These are phyloP conservation scores for Copidosoma floridanum DNA, from an alignment of 1,140 invertebrate genomes.

Conservation along the genomic window DNA sequence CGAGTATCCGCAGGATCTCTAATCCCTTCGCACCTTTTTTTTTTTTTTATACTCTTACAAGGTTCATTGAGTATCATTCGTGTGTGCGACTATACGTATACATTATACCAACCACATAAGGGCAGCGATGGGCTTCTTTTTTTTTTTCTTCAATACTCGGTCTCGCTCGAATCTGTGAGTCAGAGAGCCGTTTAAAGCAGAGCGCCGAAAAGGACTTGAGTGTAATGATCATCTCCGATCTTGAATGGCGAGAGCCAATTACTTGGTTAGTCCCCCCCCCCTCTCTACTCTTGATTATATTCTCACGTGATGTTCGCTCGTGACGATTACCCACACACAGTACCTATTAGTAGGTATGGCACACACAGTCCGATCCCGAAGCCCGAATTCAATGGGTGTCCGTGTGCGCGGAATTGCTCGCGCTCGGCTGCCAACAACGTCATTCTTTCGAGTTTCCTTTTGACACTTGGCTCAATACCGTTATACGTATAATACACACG, in stretches of 20 bases:
- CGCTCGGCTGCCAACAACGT: not conserved
- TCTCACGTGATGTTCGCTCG: not conserved
- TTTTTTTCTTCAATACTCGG: not conserved
- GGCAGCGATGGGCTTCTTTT: too few relatives aligned
- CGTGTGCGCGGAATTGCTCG: not conserved
- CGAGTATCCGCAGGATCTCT: too few relatives aligned
- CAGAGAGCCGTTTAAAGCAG: not conserved
- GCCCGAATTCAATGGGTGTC: slow-evolving; percentile 2
- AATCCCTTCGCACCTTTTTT: too few relatives aligned
- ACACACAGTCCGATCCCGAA: not conserved
- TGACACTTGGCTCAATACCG: not conserved
- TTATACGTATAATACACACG: not conserved
- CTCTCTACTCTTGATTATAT: not conserved
- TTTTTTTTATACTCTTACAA: not conserved
- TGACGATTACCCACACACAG: too few relatives aligned
- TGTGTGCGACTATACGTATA: not conserved
- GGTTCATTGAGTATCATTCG: not conserved
- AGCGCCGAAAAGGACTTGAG: not conserved
- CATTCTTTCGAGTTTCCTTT: slow-evolving; percentile 9
- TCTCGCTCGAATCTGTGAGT: not conserved
- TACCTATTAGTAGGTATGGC: too few relatives aligned
- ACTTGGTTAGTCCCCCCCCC: slow-evolving; percentile 14
- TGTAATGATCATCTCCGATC: slow-evolving; percentile 11
- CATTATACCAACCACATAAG: not conserved
- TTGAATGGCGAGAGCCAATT: slow-evolving; percentile 13